Evolutionary conservation across 2,888 invertebrate genomes (phyloP).

Genomic region (Rhamnusium bicolor): DNA sequence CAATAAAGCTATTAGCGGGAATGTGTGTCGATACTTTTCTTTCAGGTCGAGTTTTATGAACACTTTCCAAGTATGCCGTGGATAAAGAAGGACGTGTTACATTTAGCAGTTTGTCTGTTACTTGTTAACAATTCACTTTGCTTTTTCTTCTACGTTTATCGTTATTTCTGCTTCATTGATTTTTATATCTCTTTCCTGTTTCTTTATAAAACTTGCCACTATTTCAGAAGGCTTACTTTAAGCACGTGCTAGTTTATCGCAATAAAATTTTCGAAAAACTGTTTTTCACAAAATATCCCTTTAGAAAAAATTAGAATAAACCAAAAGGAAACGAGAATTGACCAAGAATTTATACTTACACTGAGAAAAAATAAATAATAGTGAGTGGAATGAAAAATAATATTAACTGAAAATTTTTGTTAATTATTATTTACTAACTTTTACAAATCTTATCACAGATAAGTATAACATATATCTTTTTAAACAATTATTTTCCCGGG

Average conservation of each 20-base stretch:
- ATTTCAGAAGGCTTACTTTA: neutral
- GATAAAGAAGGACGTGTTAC: constrained; percentile 20
- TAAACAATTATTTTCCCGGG: too few species aligned
- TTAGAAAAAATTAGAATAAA: too few species aligned
- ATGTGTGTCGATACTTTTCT: constrained; percentile 10
- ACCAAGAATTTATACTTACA: too few species aligned
- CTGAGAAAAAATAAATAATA: too few species aligned
- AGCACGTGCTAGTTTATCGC: neutral
- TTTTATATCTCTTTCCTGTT: constrained; percentile 19
- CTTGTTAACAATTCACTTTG: constrained; percentile 23
- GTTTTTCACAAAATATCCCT: too few species aligned
- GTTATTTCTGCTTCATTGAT: constrained; percentile 23
- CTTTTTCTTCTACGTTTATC: constrained; percentile 16
- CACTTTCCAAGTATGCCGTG: neutral
- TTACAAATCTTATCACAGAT: too few species aligned
- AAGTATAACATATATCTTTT: too few species aligned
- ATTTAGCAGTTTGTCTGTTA: constrained; percentile 23
- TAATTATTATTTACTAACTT: too few species aligned
- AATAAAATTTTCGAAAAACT: neutral
- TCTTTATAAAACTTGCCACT: neutral
- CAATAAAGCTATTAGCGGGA: constrained; percentile 8
- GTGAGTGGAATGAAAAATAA: too few species aligned
- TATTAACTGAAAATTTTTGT: too few species aligned
- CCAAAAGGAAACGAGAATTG: too few species aligned
- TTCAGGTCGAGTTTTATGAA: constrained; percentile 8